Percentiles rank a stretch among this genome's conserved stretches.
Evolutionary conservation across 2,113 vertebrate species (phyloP).

Genomic region (Rattus rattus): DNA sequence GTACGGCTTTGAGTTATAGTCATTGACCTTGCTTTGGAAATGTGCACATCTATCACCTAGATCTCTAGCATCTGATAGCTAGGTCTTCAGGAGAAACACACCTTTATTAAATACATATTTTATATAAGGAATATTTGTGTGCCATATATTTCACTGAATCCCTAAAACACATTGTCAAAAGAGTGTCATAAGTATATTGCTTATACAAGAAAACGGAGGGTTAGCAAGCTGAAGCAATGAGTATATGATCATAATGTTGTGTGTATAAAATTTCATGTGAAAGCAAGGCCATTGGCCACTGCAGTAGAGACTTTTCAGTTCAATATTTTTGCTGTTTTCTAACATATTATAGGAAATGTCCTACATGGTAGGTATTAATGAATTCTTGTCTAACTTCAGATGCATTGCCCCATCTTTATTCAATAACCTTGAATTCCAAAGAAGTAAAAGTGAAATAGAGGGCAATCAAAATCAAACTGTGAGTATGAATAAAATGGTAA

Average conservation of each 20-base stretch:
- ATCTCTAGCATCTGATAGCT: neutral
- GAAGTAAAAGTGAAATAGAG: conserved; percentile 22
- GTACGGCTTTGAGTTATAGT: neutral
- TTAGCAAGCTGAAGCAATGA: neutral
- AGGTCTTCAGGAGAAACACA: neutral
- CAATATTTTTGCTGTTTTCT: neutral
- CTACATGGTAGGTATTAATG: neutral
- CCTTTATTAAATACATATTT: neutral
- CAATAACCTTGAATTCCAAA: neutral
- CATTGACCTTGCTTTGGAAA: neutral
- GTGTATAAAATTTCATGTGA: neutral
- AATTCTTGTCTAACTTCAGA: neutral
- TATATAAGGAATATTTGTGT: neutral
- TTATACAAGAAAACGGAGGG: neutral
- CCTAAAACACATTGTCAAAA: neutral
- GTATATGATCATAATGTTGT: neutral
- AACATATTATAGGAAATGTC: neutral
- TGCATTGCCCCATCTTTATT: neutral
- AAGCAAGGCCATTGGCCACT: neutral
- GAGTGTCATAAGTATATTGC: neutral
- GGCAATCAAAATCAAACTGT: conserved; percentile 38
- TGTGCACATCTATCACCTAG: neutral
- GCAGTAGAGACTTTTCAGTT: neutral
- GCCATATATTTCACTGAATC: conserved; percentile 41
- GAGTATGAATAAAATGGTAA: conserved; percentile 18